phyloP scores from a whole-genome alignment of 2,797 vertebrate genomes.

The Poecilia picta region DNA sequence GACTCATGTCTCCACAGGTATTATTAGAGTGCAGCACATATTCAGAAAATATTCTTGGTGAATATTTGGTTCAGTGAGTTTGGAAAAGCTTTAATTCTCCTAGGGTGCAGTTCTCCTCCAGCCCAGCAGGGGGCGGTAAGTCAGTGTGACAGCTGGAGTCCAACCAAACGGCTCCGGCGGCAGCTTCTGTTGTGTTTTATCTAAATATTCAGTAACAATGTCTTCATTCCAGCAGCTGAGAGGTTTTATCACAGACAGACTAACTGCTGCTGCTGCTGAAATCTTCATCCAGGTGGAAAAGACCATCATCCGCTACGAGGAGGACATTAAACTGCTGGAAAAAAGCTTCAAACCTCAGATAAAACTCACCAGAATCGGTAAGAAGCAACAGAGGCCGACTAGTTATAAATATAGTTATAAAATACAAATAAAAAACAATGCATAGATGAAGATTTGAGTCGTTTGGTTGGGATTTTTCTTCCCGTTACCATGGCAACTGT shows the following conservation, averaged over 20 bases:
- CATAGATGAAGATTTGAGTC: not conserved
- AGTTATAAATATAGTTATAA: not conserved
- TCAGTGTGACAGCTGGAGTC: not conserved
- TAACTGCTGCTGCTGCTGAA: slow-evolving; percentile 8
- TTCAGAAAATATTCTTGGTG: too few species aligned
- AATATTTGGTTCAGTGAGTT: too few species aligned
- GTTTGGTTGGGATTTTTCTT: not conserved
- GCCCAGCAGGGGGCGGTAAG: too few species aligned
- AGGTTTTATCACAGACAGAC: slow-evolving; percentile 6
- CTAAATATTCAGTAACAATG: fast-evolving
- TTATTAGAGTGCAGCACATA: too few species aligned
- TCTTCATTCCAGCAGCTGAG: not conserved
- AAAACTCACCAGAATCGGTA: not conserved
- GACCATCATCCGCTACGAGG: not conserved
- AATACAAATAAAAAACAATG: not conserved
- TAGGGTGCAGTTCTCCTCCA: too few species aligned
- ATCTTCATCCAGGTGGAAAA: not conserved
- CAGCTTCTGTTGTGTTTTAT: not conserved
- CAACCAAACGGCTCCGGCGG: not conserved
- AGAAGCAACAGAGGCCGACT: not conserved
- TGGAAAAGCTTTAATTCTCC: too few species aligned
- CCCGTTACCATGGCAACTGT: not conserved
- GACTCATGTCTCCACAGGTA: too few species aligned
- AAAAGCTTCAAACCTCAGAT: not conserved
- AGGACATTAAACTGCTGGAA: not conserved